Evolutionary conservation across 2,113 vertebrate genomes (phyloP), one percentile per base, ranked within the genome.

Genomic region (Chloebia gouldiae): DNA sequence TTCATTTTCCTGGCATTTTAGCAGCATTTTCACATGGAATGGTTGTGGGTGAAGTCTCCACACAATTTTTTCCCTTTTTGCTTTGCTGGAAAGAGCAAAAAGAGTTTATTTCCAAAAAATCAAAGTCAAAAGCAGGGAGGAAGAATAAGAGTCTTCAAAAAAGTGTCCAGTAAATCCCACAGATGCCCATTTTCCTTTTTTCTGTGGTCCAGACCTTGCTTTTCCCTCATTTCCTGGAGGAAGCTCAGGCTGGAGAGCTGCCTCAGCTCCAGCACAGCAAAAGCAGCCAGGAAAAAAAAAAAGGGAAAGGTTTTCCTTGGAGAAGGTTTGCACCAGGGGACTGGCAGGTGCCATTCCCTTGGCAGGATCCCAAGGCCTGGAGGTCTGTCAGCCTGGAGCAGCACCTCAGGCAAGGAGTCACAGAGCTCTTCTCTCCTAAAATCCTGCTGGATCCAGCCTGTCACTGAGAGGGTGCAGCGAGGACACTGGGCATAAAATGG

Each of bases 161-260:
- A 11, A 49, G 13, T 5, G 5, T 47, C 63, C 33, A 30, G 44
- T 18, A 72, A 39, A 56, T 91, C 44, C 57, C 57, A 51, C 0
- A 1, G 63, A 86, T 59, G 31, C 59, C 44, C 13, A n/a, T 27
- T 50, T 73, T 78, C 50, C 35, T 69, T 69, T 56, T 59, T 40
- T 2, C 54, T 2, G 0, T 21, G 31, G 20, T 39, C 42, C 59
- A 63, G 27, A 35, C 3, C 0, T 63, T 63, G 51, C 19, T 17
- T 68, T 72, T 50, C 39, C 21, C 3, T 1, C 37, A 25, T 17
- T 3, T 81, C 75, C 59, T 49, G 21, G 4, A 27, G 53, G 53
- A 45, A 21, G n/a, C 30, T 63, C 19, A 68, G n/a, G 37, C 37
- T 63, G 53, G 42, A 57, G 22, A 37, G 53, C 22, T 77, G 33